Conservation (phyloP, 2,113 vertebrate species). For the Hippocampus guttulatus region DNA sequence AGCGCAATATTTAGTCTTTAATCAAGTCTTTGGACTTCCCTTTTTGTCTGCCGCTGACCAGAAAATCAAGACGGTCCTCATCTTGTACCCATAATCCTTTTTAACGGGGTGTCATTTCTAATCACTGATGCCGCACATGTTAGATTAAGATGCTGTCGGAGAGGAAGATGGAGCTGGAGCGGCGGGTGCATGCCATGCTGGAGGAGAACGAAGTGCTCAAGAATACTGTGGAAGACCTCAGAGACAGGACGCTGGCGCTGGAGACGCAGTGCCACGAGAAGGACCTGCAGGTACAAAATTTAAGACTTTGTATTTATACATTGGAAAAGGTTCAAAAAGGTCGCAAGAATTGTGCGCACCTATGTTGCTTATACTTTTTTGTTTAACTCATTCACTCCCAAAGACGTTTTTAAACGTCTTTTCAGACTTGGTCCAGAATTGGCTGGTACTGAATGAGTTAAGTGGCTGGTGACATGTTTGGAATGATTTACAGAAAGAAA, state of each 20-base stretch:
- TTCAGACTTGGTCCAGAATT: too few species aligned
- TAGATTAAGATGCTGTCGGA: slow-evolving; percentile 97
- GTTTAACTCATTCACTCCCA: too few species aligned
- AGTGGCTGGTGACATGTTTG: too few species aligned
- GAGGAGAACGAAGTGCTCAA: slow-evolving; percentile 92
- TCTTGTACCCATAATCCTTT: not conserved
- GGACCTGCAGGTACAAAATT: slow-evolving; percentile 82
- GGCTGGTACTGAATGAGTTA: too few species aligned
- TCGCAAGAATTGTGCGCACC: not conserved
- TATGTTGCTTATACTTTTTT: too few species aligned
- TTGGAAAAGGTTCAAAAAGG: not conserved
- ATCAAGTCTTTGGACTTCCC: slow-evolving; percentile 14
- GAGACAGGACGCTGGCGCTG: slow-evolving; percentile 84
- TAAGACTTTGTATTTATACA: not conserved
- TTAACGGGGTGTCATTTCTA: slow-evolving; percentile 1
- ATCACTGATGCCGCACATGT: slow-evolving; percentile 12
- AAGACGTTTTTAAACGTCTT: too few species aligned
- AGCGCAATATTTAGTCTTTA: slow-evolving; percentile 22
- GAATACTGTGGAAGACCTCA: slow-evolving; percentile 83
- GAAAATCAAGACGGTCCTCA: slow-evolving; percentile 4
- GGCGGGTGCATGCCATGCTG: slow-evolving; percentile 79
- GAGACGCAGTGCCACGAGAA: slow-evolving; percentile 89
- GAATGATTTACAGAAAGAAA: too few species aligned
- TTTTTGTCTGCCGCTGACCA: not conserved
- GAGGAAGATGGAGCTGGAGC: slow-evolving; percentile 88